Evolutionary conservation across 2,888 invertebrate genomes (phyloP), one percentile per base, ranked within the genome.

Genomic region (Andricus quercusramuli): DNA sequence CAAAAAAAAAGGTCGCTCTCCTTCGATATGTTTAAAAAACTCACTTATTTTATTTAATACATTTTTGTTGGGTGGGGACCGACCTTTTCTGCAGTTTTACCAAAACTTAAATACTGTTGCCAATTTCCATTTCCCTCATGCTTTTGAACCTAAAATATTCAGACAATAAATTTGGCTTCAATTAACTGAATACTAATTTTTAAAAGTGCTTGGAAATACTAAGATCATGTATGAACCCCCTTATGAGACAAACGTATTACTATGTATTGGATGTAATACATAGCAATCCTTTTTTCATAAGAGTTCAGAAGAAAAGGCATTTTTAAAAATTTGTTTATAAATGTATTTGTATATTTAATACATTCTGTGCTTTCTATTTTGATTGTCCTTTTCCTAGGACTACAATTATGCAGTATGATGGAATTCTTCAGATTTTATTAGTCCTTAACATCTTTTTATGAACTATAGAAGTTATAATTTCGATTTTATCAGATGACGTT

Each of bases 361-460:
- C 29, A 64, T 29, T 22, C 22, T 64, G 64, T 64, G 64, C 11
- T 64, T 64, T 29, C 64, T 64, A 64, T 64, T 64, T 64, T 64
- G 64, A 64, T 64, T 64, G 64, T 64, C 64, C 64, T 64, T 64
- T 64, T 64, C 64, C 64, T 64, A 64, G 64, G 64, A 64, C 64
- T 64, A 64, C 64, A 64, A 64, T 64, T 64, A 64, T 64, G 64
- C 64, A 64, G 64, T 64, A 64, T 64, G 64, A 64, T 64, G 64
- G 64, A 64, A 37, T 77, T 77, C 59, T 29, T 59, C 59, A 22
- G 47, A 68, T 44, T 22, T 41, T 68, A 68, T 22, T 68, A 37
- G 25, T 68, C 37, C 6, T 44, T 47, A 41, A 17, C 9, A 37
- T 44, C 3, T 15, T 68, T 25, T 68, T 29, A 32, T 25, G 41